Conservation (phyloP, 2,888 invertebrate species). For the Coremacera marginata region DNA sequence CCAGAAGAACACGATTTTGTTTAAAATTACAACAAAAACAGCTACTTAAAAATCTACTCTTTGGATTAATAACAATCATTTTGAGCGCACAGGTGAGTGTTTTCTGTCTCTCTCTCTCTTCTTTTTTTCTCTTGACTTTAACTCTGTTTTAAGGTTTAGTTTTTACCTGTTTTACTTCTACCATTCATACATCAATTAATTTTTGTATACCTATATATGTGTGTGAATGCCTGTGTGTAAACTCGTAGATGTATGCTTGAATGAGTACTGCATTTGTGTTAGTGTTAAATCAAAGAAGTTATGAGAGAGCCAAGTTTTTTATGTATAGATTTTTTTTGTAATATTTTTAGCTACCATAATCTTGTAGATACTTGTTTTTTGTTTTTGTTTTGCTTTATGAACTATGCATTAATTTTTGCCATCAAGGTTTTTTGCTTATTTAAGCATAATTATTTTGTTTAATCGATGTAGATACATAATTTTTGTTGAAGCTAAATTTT, state of each 20-base stretch:
- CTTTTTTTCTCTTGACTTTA: background rate
- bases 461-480: no score
- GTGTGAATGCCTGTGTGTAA: no score
- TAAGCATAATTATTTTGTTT: no score
- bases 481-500: no score
- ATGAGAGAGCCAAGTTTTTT: background rate
- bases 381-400: conserved; percentile 12
- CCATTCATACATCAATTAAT: background rate
- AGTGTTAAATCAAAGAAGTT: conserved; percentile 25
- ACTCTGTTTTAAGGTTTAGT: background rate
- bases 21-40: conserved; percentile 42
- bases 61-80: conserved; percentile 51
- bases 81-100: conserved; percentile 52
- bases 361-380: background rate
- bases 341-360: background rate
- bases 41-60: conserved; percentile 50
- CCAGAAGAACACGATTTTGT: conserved; percentile 39
- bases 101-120: background rate
- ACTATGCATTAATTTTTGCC: conserved; percentile 11
- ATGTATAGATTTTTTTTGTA: background rate
- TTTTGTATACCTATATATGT: background rate
- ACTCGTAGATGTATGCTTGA: no score
- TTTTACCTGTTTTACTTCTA: background rate
- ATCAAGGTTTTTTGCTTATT: conserved; percentile 10
- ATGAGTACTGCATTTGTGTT: background rate